phyloP scores from a whole-genome alignment of 2,113 vertebrate species.

The Alligator sinensis region DNA sequence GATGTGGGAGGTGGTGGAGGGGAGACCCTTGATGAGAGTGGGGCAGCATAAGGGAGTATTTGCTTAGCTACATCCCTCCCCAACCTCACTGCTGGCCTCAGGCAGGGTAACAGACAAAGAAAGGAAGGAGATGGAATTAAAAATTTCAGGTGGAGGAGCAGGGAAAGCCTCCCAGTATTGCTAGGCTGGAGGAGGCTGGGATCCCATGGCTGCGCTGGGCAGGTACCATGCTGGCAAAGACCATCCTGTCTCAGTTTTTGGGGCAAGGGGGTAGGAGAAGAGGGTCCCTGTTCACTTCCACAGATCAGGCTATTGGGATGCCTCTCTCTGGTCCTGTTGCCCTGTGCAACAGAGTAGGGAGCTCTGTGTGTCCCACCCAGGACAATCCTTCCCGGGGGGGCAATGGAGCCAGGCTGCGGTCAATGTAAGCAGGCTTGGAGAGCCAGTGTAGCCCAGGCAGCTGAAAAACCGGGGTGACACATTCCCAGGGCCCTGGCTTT shows the following conservation, averaged over 20 bases:
- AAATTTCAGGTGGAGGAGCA: neutral
- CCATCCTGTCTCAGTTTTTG: neutral
- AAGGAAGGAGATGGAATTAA: neutral
- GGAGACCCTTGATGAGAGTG: neutral
- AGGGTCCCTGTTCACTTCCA: neutral
- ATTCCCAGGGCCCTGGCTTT: neutral
- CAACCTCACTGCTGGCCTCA: neutral
- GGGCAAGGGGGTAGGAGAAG: neutral
- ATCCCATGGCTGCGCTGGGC: neutral
- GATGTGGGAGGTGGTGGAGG: neutral
- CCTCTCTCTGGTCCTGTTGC: neutral
- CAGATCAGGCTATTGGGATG: neutral
- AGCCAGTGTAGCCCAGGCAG: neutral
- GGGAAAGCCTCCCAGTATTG: neutral
- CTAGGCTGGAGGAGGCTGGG: neutral
- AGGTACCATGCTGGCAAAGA: neutral
- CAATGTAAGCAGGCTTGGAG: neutral
- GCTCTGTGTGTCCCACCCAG: neutral
- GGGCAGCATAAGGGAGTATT: neutral
- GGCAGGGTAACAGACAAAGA: neutral
- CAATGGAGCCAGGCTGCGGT: neutral
- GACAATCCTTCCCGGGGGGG: neutral
- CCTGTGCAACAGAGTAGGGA: neutral
- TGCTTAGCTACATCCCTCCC: neutral
- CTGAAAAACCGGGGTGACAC: neutral